phyloP scores from a whole-genome alignment of 2,797 vertebrate genomes.

The Mormyrus proboscirostris region DNA sequence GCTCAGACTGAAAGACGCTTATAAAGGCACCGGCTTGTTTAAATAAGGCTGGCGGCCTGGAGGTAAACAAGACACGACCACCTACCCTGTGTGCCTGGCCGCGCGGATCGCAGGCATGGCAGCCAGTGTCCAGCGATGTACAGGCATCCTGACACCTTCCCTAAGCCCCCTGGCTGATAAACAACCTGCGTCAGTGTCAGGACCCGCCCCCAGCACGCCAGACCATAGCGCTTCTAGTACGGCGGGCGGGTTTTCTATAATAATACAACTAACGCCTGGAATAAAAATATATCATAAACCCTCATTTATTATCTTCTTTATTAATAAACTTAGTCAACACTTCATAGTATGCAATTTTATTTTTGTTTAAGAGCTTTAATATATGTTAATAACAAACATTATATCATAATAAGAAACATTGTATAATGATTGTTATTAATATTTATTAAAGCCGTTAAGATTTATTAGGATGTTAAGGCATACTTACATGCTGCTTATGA shows the following conservation, averaged over 20 bases:
- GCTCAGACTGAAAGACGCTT: constrained; percentile 43
- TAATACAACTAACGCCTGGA: neutral
- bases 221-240: neutral
- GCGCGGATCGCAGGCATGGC: constrained; percentile 19
- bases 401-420: neutral
- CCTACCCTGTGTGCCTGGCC: constrained; percentile 45
- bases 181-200: neutral
- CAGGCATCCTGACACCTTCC: neutral
- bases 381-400: neutral
- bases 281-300: neutral
- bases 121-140: neutral
- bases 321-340: neutral
- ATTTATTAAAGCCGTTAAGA: neutral
- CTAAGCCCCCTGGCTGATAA: neutral
- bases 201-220: neutral
- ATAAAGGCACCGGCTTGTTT: constrained; percentile 59
- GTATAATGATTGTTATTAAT: neutral
- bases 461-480: too few species aligned
- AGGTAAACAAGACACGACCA: constrained; percentile 66
- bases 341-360: neutral
- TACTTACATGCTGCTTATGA: too few species aligned
- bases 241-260: neutral
- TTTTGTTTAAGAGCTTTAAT: neutral
- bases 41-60: constrained; percentile 52
- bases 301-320: neutral